Conservation (phyloP, 2,797 vertebrate genomes). For the Moxostoma hubbsi region DNA sequence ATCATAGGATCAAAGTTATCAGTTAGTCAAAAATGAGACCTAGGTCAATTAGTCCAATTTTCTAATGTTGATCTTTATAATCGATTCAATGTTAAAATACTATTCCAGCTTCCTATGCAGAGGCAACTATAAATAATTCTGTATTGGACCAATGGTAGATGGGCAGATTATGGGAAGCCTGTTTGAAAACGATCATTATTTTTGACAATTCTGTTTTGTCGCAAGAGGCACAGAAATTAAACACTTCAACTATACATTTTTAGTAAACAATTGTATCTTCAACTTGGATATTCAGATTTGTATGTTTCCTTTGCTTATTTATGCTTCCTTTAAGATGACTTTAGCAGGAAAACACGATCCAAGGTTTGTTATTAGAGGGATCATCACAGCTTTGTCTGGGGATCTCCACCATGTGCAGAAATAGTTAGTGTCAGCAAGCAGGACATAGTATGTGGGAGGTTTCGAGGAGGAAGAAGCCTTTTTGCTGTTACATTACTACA, state of each 20-base stretch:
- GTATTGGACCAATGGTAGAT: too few relatives aligned
- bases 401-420: constrained; percentile 56
- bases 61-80: too few relatives aligned
- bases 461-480: constrained; percentile 64
- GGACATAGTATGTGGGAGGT: constrained; percentile 57
- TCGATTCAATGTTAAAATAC: too few relatives aligned
- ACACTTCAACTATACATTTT: background rate
- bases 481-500: constrained; percentile 57
- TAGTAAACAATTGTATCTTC: background rate
- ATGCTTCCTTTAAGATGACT: constrained; percentile 66
- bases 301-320: constrained; percentile 49
- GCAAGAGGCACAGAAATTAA: too few relatives aligned
- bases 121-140: too few relatives aligned
- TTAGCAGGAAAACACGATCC: constrained; percentile 65
- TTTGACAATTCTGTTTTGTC: too few relatives aligned
- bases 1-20: constrained; percentile 15
- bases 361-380: constrained; percentile 4
- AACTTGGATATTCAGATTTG: background rate
- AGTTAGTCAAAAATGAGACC: background rate
- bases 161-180: too few relatives aligned
- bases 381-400: constrained; percentile 54
- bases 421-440: constrained; percentile 52
- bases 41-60: background rate
- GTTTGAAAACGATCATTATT: too few relatives aligned
- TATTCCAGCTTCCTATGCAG: too few relatives aligned